Base-by-base conservation (phyloP, 1,140 invertebrate genomes). In the Anadara kagoshimensis region DNA sequence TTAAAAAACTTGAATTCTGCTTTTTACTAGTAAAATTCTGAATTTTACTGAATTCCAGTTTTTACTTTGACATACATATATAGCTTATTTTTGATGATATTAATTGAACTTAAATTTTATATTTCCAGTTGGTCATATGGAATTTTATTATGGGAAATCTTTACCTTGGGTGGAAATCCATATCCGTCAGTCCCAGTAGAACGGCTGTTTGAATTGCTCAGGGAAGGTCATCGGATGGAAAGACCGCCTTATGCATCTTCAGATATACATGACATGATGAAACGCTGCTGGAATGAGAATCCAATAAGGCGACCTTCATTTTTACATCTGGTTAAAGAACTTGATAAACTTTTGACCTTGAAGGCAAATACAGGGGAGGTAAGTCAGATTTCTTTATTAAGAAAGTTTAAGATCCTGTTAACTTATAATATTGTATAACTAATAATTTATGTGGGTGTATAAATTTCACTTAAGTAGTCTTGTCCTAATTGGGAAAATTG, bases 271-370 rank as follows among this genome's bases (percentile, higher is more conserved):
- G 69, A 73, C 43, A 83, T 88, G 53, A 88, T 99, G 97, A 91
- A 94, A 41, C 94, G 97, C 74, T 98, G 97, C 87, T 99, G 97
- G 97, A 94, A 94, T 67, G 96, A 97, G 84, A 93, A 95, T 78
- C 94, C 97, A 1, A 92, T 92, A 61, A 93, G 95, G 72, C 91
- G 97, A 66, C 97, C 97, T 1, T 94, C 93, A 14, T 99, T 99
- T 88, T 92, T 91, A 0, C 94, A 96, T 86, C 90, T 99, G 69
- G 96, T 97, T 5, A 94, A 96, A 82, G 94, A 95, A 80, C 91
- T 98, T 63, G 96, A 98, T 83, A 93, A 93, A 81, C 96, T 98
- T 87, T 90, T 98, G 45, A 95, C 94, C 5, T 92, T 94, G 57
- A 73, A 73, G 93, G 94, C 54, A 92, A 64, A 36, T 16, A 94